A percentile compares a stretch with the other conserved stretches of the same genome.
Conservation (phyloP, 2,888 invertebrate species). For the Tyria jacobaeae region DNA sequence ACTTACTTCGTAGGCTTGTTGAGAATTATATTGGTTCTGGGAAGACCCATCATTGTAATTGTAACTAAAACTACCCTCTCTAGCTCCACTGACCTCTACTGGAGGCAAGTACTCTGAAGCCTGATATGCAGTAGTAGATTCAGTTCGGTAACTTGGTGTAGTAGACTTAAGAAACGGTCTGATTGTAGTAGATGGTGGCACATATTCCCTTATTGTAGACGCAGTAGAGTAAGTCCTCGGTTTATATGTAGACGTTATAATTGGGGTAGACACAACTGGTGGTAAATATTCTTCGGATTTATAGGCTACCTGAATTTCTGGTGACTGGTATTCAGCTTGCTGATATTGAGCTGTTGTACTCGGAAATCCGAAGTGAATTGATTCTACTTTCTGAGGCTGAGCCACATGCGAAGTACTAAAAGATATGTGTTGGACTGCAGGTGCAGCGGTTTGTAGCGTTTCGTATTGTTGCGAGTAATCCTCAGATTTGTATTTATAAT, state of each 20-base stretch:
- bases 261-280: slow-evolving; percentile 68
- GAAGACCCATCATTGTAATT: slow-evolving; percentile 54
- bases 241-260: slow-evolving; percentile 66
- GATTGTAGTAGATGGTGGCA: slow-evolving; percentile 60
- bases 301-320: slow-evolving; percentile 76
- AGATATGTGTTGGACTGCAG: slow-evolving; percentile 54
- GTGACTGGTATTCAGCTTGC: slow-evolving; percentile 68
- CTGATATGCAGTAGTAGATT: slow-evolving; percentile 66
- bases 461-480: slow-evolving; percentile 58
- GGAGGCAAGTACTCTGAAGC: slow-evolving; percentile 72
- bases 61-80: slow-evolving; percentile 61
- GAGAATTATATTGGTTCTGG: slow-evolving; percentile 67
- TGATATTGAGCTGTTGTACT: slow-evolving; percentile 66
- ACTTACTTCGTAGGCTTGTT: slow-evolving; percentile 61
- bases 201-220: slow-evolving; percentile 59
- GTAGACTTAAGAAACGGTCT: slow-evolving; percentile 62
- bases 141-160: slow-evolving; percentile 60
- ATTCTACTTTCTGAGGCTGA: slow-evolving; percentile 59
- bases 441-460: slow-evolving; percentile 47
- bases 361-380: slow-evolving; percentile 68
- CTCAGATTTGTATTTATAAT: slow-evolving; percentile 59
- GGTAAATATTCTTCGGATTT: slow-evolving; percentile 78
- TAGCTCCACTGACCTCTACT: slow-evolving; percentile 49
- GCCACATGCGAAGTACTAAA: slow-evolving; percentile 64
- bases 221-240: slow-evolving; percentile 66